Evolutionary conservation across 2,113 vertebrate species (phyloP), one percentile per base, ranked within the genome.

Genomic region (Stictonetta naevosa): DNA sequence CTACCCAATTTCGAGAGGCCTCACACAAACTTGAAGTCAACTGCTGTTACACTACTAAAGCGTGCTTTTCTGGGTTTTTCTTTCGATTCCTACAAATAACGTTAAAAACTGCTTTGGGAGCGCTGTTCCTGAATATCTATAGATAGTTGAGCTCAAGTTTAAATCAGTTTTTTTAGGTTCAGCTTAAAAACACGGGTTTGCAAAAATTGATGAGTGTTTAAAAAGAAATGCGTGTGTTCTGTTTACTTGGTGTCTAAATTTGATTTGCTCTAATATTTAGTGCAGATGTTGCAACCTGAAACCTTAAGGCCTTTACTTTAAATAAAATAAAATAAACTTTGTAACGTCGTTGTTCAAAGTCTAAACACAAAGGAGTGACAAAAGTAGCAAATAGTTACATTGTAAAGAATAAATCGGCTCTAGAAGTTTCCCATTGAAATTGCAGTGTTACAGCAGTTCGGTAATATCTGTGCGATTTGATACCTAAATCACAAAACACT

Each of bases 121-220:
- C 8, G 4, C 1, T 19, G 13, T 8, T 50, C 8, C 10, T 56
- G 42, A 38, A 13, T 0, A 17, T 1, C 0, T 22, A 1, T 3
- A 11, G 7, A 3, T 59, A 42, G 19, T 29, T 89, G 11, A 5
- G 5, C 16, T 48, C 21, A 48, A 48, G 2, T 68, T 13, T 23
- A 33, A 53, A 11, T 46, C 10, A 44, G 4, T 42, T 17, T 42
- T 17, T 5, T 25, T 29, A 56, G 2, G 8, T 36, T 77, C 83
- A 38, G 19, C 28, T 53, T 59, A 6, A 55, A 59, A 22, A 19
- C 29, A 1, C 8, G 20, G 20, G 16, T 44, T 81, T 79, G 20
- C 52, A 50, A 3, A 58, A 82, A 19, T 31, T 50, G 62, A 10
- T 2, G 7, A 3, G 3, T 8, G 13, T 6, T 72, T 75, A 8